Conservation (phyloP, 92 coral and sea anemone genomes). For the Epizoanthus rinbou region DNA sequence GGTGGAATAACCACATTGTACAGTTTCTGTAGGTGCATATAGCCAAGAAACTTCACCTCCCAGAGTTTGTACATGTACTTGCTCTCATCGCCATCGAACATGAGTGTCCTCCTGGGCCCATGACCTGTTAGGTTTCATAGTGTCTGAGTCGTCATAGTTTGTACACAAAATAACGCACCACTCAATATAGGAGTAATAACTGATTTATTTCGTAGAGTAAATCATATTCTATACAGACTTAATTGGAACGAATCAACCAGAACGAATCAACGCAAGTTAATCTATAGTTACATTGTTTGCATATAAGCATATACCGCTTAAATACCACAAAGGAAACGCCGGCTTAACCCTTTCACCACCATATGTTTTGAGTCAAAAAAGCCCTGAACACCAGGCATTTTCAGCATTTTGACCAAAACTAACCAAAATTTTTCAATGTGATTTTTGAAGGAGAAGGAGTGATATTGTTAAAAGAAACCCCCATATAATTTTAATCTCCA, state of each 20-base stretch:
- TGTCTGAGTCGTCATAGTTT: conserved; percentile 12
- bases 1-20: background rate
- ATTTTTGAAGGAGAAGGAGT: conserved; percentile 2
- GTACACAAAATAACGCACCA: conserved; percentile 22
- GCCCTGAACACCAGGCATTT: conserved; percentile 10
- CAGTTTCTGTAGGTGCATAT: background rate
- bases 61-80: conserved; percentile 36
- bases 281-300: conserved; percentile 10
- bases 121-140: background rate
- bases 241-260: background rate
- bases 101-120: conserved; percentile 4
- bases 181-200: conserved; percentile 20
- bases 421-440: background rate
- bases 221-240: conserved; percentile 17
- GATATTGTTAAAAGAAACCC: background rate
- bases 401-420: conserved; percentile 8
- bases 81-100: conserved; percentile 34
- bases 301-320: background rate
- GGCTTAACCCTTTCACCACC: no score
- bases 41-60: background rate
- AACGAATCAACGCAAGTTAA: conserved; percentile 19
- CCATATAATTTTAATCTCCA: conserved; percentile 2
- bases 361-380: conserved; percentile 11
- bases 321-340: background rate
- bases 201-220: background rate